phyloP scores from a whole-genome alignment of 2,113 vertebrate species.

The Acrocephalus arundinaceus region DNA sequence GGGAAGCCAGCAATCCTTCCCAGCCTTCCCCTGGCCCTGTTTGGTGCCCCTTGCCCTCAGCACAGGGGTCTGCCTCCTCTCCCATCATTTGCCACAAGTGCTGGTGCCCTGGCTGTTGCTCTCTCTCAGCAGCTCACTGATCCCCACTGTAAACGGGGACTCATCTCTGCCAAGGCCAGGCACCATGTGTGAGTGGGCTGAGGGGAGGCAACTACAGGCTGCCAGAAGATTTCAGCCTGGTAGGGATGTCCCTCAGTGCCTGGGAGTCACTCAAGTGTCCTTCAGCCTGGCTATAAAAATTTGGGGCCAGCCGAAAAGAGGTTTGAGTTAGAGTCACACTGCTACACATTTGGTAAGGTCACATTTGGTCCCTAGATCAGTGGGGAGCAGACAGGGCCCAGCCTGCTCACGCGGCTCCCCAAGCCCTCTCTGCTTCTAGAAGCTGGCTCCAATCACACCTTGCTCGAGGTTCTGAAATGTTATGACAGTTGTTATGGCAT shows the following conservation, averaged over 20 bases:
- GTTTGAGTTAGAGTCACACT: not conserved
- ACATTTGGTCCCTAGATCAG: not conserved
- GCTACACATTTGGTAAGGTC: not conserved
- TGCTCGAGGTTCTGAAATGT: slow-evolving; percentile 4
- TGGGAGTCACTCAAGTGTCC: fast-evolving
- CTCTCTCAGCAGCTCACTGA: not conserved
- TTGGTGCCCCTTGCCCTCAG: not conserved
- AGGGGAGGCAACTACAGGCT: not conserved
- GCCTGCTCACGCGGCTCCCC: not conserved
- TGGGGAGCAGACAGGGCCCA: not conserved
- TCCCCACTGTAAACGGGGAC: not conserved
- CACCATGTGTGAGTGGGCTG: fast-evolving
- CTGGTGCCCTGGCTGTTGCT: not conserved
- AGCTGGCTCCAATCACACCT: not conserved
- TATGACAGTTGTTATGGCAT: slow-evolving; percentile 5
- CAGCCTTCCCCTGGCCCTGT: not conserved
- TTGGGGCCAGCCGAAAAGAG: not conserved
- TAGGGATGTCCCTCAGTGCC: fast-evolving
- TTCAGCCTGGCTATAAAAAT: not conserved
- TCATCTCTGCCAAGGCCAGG: not conserved
- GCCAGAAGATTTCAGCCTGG: not conserved
- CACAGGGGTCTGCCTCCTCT: not conserved
- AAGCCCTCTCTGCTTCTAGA: not conserved
- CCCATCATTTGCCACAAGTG: not conserved
- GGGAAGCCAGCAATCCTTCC: not conserved